These are phyloP conservation scores for Apomyelois bistriatella DNA, from an alignment of 2,888 invertebrate species.

Conservation along the genomic window DNA sequence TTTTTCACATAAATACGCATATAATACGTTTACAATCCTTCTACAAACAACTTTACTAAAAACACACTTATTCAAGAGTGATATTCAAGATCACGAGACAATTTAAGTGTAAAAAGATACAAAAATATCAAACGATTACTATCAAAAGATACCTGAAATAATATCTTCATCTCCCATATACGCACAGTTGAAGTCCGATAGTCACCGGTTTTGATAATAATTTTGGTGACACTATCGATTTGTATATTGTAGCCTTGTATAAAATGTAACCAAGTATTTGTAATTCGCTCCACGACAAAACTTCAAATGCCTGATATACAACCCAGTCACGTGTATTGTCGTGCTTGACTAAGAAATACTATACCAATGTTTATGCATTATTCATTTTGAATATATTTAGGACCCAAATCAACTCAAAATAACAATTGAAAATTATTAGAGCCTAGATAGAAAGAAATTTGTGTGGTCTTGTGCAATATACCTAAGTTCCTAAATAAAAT, in stretches of 20 bases:
- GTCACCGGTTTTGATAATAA: background rate
- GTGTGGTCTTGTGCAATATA: too few relatives aligned
- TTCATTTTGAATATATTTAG: constrained; percentile 50
- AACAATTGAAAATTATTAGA: constrained; percentile 29
- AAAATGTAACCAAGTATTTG: constrained; percentile 32
- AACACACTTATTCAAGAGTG: background rate
- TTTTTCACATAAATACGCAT: too few relatives aligned
- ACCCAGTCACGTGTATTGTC: constrained; percentile 56
- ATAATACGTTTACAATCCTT: too few relatives aligned
- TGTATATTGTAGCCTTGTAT: background rate
- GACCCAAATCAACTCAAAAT: constrained; percentile 36
- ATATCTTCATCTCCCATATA: background rate
- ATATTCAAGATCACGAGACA: background rate
- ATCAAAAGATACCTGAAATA: background rate
- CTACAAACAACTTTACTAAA: background rate
- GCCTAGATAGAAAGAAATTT: background rate
- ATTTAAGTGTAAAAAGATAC: background rate
- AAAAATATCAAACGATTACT: background rate
- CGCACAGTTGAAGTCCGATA: background rate
- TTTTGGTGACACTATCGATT: background rate
- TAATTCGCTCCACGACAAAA: constrained; percentile 51
- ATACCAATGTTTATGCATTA: constrained; percentile 59
- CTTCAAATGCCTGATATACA: constrained; percentile 52
- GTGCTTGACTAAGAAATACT: constrained; percentile 55
- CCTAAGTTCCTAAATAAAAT: too few relatives aligned